Conservation (phyloP, 2,797 vertebrate species). For the Sebastes kiyomatsui region DNA sequence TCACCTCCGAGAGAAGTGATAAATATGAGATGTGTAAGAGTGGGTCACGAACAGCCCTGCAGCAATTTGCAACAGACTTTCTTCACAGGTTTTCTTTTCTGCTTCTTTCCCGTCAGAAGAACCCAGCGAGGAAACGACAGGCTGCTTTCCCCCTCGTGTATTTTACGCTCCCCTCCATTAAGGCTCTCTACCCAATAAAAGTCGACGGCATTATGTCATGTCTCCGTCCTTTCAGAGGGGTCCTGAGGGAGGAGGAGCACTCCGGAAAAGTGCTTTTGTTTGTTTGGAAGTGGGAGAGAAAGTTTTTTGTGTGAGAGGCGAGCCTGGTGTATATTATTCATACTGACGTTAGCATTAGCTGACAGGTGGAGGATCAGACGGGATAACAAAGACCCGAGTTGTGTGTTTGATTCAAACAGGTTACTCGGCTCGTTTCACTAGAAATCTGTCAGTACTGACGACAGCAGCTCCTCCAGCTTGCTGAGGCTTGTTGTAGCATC, state of each 20-base stretch:
- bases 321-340: slow-evolving; percentile 18
- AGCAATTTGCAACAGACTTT: background rate
- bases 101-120: slow-evolving; percentile 18
- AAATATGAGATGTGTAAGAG: background rate
- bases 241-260: slow-evolving; percentile 39
- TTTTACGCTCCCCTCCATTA: slow-evolving; percentile 48
- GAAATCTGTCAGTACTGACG: background rate
- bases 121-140: slow-evolving; percentile 19
- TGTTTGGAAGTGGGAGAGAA: slow-evolving; percentile 25
- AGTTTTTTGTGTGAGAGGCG: slow-evolving; percentile 9
- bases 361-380: slow-evolving; percentile 23
- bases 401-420: slow-evolving; percentile 11
- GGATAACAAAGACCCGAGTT: slow-evolving; percentile 5
- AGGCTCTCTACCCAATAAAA: slow-evolving; percentile 57
- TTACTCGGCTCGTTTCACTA: slow-evolving; percentile 22
- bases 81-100: background rate
- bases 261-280: slow-evolving; percentile 44
- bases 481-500: slow-evolving; percentile 49
- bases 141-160: slow-evolving; percentile 20
- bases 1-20: background rate
- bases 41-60: background rate
- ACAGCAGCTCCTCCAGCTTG: slow-evolving; percentile 29
- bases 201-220: slow-evolving; percentile 59
- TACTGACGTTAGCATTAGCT: slow-evolving; percentile 14
- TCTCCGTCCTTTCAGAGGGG: slow-evolving; percentile 46